Conservation (phyloP, 2,113 vertebrate species). For the Reinhardtius hippoglossoides region DNA sequence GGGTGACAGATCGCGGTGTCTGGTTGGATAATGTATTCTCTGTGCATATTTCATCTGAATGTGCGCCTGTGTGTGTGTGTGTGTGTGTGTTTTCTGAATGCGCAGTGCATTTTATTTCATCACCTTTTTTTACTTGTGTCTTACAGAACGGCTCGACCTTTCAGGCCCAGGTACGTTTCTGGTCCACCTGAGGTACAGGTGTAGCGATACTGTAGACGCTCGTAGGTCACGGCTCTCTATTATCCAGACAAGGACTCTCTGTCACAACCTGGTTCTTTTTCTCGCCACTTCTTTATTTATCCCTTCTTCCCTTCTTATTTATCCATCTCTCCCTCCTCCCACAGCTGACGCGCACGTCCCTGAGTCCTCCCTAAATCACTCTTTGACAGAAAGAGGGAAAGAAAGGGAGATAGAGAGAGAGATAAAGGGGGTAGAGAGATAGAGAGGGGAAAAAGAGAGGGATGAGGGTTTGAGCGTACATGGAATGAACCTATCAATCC, state of each 20-base stretch:
- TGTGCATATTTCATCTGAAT: conserved; percentile 43
- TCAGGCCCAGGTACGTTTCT: conserved; percentile 21
- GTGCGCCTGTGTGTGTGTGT: conserved; percentile 10
- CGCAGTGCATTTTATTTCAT: background rate
- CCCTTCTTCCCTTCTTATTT: conserved; percentile 61
- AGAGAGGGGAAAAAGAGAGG: conserved; percentile 70
- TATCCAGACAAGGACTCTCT: conserved; percentile 49
- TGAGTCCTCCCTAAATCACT: conserved; percentile 81
- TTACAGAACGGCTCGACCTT: background rate
- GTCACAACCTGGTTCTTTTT: conserved; percentile 46
- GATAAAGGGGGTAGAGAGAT: conserved; percentile 70
- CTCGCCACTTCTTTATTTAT: conserved; percentile 68
- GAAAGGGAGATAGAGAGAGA: conserved; percentile 65
- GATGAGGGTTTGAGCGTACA: conserved; percentile 76
- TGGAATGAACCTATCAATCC: conserved; percentile 88
- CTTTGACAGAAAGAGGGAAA: conserved; percentile 80
- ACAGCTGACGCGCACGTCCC: conserved; percentile 54
- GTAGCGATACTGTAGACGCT: conserved; percentile 19
- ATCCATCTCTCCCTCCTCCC: conserved; percentile 65
- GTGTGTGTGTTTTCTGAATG: conserved; percentile 22
- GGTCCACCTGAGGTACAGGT: conserved; percentile 31
- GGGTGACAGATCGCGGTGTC: conserved; percentile 56
- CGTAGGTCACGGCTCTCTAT: conserved; percentile 51
- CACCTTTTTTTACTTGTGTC: background rate
- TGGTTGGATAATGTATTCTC: conserved; percentile 54